Evolutionary conservation across 2,797 vertebrate genomes (phyloP).

Genomic region (Meriones psammophilus): DNA sequence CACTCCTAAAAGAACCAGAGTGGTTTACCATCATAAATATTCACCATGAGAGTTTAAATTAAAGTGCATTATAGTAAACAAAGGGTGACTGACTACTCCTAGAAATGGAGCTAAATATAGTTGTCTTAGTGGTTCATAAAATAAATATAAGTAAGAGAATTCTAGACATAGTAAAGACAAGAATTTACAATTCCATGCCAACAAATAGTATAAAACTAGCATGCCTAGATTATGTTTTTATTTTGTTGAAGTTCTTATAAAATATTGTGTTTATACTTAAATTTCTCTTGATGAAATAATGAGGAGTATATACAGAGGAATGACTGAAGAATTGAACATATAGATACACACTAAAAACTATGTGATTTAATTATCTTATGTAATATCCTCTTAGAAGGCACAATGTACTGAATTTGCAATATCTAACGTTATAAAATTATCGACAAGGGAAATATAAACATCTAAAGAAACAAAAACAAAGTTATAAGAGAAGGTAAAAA

Average conservation of each 20-base stretch:
- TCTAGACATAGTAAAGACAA: neutral
- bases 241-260: conserved; percentile 15
- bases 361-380: neutral
- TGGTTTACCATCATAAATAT: conserved; percentile 4
- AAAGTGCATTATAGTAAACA: conserved; percentile 36
- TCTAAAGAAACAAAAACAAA: neutral
- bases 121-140: conserved; percentile 12
- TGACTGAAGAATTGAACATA: neutral
- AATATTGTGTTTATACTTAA: neutral
- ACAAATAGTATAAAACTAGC: conserved; percentile 1
- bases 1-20: conserved; percentile 26
- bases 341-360: neutral
- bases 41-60: neutral
- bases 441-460: neutral
- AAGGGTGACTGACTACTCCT: neutral
- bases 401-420: conserved; percentile 13
- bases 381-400: neutral
- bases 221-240: neutral
- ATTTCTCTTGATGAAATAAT: conserved; percentile 39
- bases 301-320: neutral
- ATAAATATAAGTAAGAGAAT: conserved; percentile 35
- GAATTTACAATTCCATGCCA: conserved; percentile 2
- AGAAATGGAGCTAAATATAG: conserved; percentile 16
- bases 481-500: neutral
- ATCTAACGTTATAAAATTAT: neutral